phyloP scores from a whole-genome alignment of 2,888 invertebrate species.

The Gerosis bhagava region DNA sequence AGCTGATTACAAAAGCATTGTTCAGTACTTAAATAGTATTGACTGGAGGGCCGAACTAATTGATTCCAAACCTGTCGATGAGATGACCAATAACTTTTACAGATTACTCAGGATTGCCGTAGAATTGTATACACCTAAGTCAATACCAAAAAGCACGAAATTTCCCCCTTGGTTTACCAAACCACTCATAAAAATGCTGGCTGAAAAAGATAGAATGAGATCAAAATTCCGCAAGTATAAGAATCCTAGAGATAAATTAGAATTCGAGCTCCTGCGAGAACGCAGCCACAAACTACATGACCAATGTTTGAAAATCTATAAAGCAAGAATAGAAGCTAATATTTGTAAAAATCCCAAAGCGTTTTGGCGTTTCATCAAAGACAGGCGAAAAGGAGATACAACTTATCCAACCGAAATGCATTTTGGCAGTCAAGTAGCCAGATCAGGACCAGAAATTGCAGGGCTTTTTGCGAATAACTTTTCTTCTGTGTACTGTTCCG shows the following conservation, averaged over 20 bases:
- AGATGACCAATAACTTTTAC: conserved; percentile 5
- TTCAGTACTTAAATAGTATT: conserved; percentile 6
- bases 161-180: background rate
- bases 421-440: background rate
- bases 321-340: background rate
- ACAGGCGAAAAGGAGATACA: background rate
- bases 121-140: background rate
- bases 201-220: background rate
- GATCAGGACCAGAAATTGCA: background rate
- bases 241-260: conserved; percentile 1
- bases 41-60: background rate
- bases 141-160: background rate
- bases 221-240: conserved; percentile 1
- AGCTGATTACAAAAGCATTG: conserved; percentile 27
- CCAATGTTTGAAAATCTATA: background rate
- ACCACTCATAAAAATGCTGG: background rate
- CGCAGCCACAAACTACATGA: conserved; percentile 1
- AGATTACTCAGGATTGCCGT: background rate
- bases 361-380: conserved; percentile 7
- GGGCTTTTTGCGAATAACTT: conserved; percentile 9
- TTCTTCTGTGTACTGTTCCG: conserved; percentile 5
- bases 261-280: conserved; percentile 6
- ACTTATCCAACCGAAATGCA: background rate
- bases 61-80: background rate
- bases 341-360: background rate